These are phyloP conservation scores for Pogonognathellus flavescens DNA, from an alignment of 1,140 invertebrate species.

Conservation along the genomic window DNA sequence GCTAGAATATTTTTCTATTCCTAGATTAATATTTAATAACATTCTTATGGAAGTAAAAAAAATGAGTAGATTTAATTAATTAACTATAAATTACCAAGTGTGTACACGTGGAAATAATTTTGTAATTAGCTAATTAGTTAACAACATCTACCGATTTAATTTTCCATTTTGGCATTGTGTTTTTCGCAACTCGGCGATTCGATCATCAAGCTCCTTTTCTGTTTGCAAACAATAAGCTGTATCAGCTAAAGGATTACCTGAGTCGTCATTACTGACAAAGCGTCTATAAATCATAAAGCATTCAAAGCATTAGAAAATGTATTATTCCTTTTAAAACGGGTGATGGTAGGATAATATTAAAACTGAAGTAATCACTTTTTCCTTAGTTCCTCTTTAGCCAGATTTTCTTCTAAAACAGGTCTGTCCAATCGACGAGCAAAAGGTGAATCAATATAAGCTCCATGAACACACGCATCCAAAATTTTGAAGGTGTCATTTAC, in stretches of 20 bases:
- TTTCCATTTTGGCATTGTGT: neutral
- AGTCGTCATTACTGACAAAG: neutral
- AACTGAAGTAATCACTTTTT: neutral
- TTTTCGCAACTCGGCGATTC: neutral
- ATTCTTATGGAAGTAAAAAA: too few relatives aligned
- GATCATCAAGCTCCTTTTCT: neutral
- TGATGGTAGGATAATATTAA: neutral
- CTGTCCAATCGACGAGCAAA: constrained; percentile 1
- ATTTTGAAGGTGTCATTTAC: constrained; percentile 46
- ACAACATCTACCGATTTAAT: neutral
- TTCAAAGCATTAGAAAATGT: neutral
- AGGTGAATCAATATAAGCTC: constrained; percentile 30
- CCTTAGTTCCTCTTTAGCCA: neutral
- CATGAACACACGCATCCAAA: constrained; percentile 42
- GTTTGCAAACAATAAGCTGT: constrained; percentile 12
- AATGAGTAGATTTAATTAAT: too few relatives aligned
- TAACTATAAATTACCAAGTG: too few relatives aligned
- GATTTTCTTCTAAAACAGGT: neutral
- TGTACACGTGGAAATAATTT: neutral
- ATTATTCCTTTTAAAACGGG: neutral
- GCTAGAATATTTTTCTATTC: too few relatives aligned
- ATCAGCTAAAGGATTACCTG: neutral
- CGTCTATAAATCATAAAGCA: neutral
- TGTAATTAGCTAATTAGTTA: neutral
- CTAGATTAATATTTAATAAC: too few relatives aligned